Percentiles rank a stretch among this genome's conserved stretches.
phyloP scores from a whole-genome alignment of 2,888 invertebrate genomes.

The Cremastobaeus sp. region DNA sequence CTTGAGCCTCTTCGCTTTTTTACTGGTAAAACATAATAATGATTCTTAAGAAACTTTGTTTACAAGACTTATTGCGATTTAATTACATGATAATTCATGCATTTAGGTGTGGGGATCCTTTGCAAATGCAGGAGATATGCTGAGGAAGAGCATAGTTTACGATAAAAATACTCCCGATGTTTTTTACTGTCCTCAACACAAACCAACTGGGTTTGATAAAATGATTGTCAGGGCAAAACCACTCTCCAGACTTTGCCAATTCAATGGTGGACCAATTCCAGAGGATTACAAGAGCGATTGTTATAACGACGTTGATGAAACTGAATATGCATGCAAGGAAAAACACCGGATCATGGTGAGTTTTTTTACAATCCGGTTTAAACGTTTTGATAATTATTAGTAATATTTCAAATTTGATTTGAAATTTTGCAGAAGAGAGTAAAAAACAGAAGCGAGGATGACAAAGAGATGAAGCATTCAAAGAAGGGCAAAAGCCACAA shows the following conservation, averaged over 20 bases:
- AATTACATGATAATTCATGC: neutral
- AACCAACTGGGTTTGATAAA: conserved; percentile 87
- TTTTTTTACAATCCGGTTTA: conserved; percentile 29
- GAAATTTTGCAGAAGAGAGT: conserved; percentile 55
- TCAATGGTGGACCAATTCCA: conserved; percentile 84
- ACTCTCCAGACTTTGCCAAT: conserved; percentile 86
- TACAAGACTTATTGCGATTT: neutral
- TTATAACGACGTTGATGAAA: conserved; percentile 88
- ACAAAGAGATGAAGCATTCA: conserved; percentile 22
- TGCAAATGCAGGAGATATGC: conserved; percentile 83
- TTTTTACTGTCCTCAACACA: conserved; percentile 88
- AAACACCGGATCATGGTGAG: conserved; percentile 89
- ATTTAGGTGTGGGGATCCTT: conserved; percentile 60
- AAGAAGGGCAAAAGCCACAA: conserved; percentile 46
- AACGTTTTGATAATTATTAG: neutral
- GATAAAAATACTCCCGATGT: conserved; percentile 89
- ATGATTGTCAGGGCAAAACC: conserved; percentile 85
- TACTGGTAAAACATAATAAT: conserved; percentile 20
- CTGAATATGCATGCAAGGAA: conserved; percentile 88
- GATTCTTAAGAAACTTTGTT: neutral
- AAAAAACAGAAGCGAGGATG: conserved; percentile 36
- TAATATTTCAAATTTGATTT: too few species aligned
- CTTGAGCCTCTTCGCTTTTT: conserved; percentile 13
- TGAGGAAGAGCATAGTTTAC: conserved; percentile 87
- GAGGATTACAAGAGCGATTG: conserved; percentile 88